Evolutionary conservation across 2,113 vertebrate genomes (phyloP), one percentile per base, ranked within the genome.

Genomic region (Halcyon senegalensis): DNA sequence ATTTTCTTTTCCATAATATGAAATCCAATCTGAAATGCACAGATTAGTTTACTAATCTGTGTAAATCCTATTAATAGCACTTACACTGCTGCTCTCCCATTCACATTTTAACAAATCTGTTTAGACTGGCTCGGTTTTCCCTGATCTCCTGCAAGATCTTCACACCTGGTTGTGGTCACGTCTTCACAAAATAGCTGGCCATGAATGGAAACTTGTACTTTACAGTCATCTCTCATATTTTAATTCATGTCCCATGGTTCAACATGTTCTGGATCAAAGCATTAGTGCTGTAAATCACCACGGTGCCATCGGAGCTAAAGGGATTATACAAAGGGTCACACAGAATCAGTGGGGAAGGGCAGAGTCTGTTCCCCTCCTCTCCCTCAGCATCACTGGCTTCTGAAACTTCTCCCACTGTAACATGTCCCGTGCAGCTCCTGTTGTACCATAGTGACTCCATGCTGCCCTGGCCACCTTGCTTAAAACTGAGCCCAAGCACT

Each of bases 21-120:
- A 96, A 97, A 97, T 96, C 87, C 96, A 95, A 94, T 93, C 94
- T 91, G 89, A 95, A 96, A 96, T 93, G 84, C 91, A 85, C 84
- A 94, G 95, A 95, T 96, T 96, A 94, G 91, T 94, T 94, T 87
- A 89, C 89, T 96, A 94, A 96, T 96, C 95, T 94, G 84, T 96
- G 89, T 74, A 96, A 97, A 97, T 96, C 96, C 96, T 94, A 96
- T 94, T 96, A 95, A 96, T 85, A 94, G 95, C 81, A 68, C 59
- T 95, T 91, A 91, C 14, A 2, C 84, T 79, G 86, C 89, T 27
- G 63, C 4, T 3, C 87, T 94, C 91, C 91, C 81, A 70, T 95
- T 95, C 95, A 87, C 91, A 5, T 91, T 89, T 87, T 87, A 79
- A 87, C 93, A 92, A 89, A 92, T 79, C 95, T 59, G 3, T 48